A percentile compares a stretch with the other conserved stretches of the same genome.
Conservation (phyloP, 2,888 invertebrate genomes). For the Craniophora ligustri region DNA sequence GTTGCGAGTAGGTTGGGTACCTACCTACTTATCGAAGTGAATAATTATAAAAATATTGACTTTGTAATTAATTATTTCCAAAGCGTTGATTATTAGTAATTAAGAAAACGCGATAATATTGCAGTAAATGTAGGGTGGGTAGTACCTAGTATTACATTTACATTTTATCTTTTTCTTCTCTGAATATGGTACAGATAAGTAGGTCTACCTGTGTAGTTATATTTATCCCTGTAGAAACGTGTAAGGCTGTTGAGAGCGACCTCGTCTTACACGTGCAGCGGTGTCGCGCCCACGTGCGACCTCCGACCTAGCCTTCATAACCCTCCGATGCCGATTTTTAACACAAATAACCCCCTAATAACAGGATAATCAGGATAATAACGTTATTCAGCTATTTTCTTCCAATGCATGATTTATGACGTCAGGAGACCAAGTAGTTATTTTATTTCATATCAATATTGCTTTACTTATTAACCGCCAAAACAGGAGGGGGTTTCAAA, state of each 20-base stretch:
- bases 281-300: slow-evolving; percentile 44
- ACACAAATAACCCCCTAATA: slow-evolving; percentile 42
- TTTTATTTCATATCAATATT: neutral
- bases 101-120: too few species aligned
- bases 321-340: slow-evolving; percentile 21
- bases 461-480: too few species aligned
- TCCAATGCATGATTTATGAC: slow-evolving; percentile 37
- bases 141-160: too few species aligned
- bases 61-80: too few species aligned
- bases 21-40: too few species aligned
- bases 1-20: too few species aligned
- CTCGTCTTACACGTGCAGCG: slow-evolving; percentile 48
- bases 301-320: slow-evolving; percentile 28
- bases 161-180: neutral
- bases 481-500: too few species aligned
- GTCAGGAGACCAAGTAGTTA: slow-evolving; percentile 16
- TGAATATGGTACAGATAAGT: neutral
- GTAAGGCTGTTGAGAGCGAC: slow-evolving; percentile 34
- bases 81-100: too few species aligned
- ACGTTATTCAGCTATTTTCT: slow-evolving; percentile 44
- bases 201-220: slow-evolving; percentile 8
- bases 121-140: too few species aligned
- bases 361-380: slow-evolving; percentile 41
- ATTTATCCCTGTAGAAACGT: slow-evolving; percentile 23
- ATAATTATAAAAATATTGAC: too few species aligned